Evolutionary conservation across 2,888 invertebrate species (phyloP).

Genomic region (Scaptodrosophila latifasciaeformis): DNA sequence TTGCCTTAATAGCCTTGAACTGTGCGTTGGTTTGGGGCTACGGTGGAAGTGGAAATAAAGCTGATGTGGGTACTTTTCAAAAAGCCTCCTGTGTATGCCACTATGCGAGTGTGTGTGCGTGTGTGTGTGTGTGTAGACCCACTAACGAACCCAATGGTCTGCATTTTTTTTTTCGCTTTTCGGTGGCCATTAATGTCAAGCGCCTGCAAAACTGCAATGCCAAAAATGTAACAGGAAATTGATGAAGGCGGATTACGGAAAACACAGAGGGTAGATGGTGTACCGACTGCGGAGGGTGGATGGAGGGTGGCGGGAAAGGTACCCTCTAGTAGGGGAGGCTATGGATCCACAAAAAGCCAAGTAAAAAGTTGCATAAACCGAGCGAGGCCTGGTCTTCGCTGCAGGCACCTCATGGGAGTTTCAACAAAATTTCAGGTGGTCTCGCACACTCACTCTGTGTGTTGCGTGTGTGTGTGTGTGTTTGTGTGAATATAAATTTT

Average conservation of each 20-base stretch:
- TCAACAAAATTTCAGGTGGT: too few species aligned
- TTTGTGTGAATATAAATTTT: constrained; percentile 14
- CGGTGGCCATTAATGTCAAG: constrained; percentile 40
- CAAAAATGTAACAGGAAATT: constrained; percentile 25
- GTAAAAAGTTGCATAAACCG: constrained; percentile 34
- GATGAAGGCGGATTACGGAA: constrained; percentile 7
- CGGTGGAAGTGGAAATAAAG: too few species aligned
- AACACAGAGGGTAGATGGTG: background rate
- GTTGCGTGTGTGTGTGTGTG: background rate
- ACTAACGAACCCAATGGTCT: constrained; percentile 28
- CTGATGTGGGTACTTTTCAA: too few species aligned
- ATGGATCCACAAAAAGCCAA: constrained; percentile 9
- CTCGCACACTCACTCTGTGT: background rate
- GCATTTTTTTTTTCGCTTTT: background rate
- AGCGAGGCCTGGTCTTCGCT: background rate
- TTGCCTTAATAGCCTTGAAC: constrained; percentile 25
- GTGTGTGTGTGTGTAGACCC: background rate
- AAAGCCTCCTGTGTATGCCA: too few species aligned
- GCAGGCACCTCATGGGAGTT: background rate
- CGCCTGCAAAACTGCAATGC: constrained; percentile 15
- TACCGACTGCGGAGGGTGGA: background rate
- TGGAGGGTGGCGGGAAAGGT: background rate
- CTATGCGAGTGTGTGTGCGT: background rate
- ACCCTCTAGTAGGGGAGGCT: background rate
- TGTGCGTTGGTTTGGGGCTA: background rate